Conservation (phyloP, 2,888 invertebrate species). For the Yponomeuta plumbellus region DNA sequence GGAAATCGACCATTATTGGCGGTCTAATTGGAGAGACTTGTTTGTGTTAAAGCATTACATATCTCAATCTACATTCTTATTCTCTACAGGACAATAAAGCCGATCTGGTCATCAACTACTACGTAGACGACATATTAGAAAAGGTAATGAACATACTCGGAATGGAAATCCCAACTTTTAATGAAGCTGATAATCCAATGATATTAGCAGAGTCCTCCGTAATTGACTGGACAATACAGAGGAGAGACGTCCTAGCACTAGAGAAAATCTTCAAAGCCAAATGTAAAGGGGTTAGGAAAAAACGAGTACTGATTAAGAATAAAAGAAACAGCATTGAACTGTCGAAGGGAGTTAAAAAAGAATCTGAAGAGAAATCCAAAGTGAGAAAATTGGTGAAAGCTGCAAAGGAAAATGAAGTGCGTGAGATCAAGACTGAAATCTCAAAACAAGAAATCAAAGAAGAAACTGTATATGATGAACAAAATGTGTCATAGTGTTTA, state of each 20-base stretch:
- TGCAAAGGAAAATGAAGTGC: conserved; percentile 27
- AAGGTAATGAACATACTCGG: conserved; percentile 85
- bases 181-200: conserved; percentile 80
- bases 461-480: conserved; percentile 21
- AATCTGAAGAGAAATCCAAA: conserved; percentile 42
- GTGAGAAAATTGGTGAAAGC: conserved; percentile 43
- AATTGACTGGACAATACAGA: conserved; percentile 85
- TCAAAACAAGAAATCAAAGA: conserved; percentile 16
- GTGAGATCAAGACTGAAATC: conserved; percentile 24
- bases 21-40: too few relatives aligned
- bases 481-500: conserved; percentile 3
- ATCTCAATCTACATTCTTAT: too few relatives aligned
- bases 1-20: too few relatives aligned
- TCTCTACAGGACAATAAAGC: conserved; percentile 89
- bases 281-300: conserved; percentile 68
- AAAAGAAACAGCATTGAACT: conserved; percentile 38
- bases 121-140: conserved; percentile 89
- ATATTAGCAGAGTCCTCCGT: conserved; percentile 62
- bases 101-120: conserved; percentile 90
- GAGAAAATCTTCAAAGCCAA: conserved; percentile 76
- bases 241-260: conserved; percentile 75
- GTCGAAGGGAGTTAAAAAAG: conserved; percentile 24
- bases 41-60: too few relatives aligned
- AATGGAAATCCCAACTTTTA: conserved; percentile 84
- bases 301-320: conserved; percentile 51